Conservation (phyloP, 2,797 vertebrate species). For the Dallia pectoralis region DNA sequence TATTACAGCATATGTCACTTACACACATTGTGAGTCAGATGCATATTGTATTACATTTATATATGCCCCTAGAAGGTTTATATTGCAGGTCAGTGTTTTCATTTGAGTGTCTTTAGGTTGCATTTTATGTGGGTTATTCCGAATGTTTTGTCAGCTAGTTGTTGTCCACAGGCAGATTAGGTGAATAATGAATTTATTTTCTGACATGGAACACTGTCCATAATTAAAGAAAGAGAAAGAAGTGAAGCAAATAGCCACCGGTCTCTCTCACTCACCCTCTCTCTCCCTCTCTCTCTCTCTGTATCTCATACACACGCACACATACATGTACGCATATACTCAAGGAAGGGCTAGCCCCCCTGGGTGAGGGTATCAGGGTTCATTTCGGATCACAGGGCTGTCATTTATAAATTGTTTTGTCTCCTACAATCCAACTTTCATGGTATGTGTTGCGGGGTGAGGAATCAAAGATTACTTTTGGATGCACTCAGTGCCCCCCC, state of each 20-base stretch:
- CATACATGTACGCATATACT: conserved; percentile 12
- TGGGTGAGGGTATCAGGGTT: conserved; percentile 42
- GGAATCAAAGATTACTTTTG: conserved; percentile 68
- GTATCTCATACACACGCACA: conserved; percentile 8
- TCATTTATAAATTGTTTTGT: conserved; percentile 89
- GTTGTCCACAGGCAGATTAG: conserved; percentile 63
- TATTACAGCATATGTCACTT: background rate
- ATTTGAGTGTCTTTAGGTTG: conserved; percentile 16
- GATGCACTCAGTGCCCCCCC: conserved; percentile 43
- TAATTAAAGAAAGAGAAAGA: conserved; percentile 71
- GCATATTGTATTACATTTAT: conserved; percentile 11
- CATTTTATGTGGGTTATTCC: background rate
- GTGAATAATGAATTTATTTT: conserved; percentile 73
- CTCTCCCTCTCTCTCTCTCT: conserved; percentile 27
- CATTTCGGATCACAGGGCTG: conserved; percentile 75
- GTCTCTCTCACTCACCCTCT: conserved; percentile 22
- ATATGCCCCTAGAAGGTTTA: conserved; percentile 1
- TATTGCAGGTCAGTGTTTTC: background rate
- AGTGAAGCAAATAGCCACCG: conserved; percentile 67
- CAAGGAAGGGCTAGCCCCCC: conserved; percentile 2
- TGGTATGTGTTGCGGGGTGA: conserved; percentile 39
- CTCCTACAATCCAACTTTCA: conserved; percentile 78
- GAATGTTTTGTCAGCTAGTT: conserved; percentile 25
- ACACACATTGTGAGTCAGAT: background rate
- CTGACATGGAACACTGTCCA: conserved; percentile 64